Percentiles rank a stretch among this genome's conserved stretches.
phyloP scores from a whole-genome alignment of 2,797 vertebrate species.

The Anisognathus igniventris region DNA sequence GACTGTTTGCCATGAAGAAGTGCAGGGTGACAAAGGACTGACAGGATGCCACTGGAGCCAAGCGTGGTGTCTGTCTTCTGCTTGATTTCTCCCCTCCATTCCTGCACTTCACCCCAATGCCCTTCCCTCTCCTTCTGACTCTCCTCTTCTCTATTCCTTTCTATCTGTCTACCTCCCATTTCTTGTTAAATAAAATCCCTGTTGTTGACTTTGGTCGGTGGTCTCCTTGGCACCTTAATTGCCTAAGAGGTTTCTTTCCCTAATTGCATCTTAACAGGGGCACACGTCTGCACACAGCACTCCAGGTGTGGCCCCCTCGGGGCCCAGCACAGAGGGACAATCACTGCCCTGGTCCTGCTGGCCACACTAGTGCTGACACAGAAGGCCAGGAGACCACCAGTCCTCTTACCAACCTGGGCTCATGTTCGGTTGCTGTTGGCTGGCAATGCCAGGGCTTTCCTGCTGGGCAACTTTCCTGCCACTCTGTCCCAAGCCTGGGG shows the following conservation, averaged over 20 bases:
- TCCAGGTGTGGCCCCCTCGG: not conserved
- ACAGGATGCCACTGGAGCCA: not conserved
- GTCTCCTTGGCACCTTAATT: not conserved
- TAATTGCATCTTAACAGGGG: not conserved
- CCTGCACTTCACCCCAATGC: not conserved
- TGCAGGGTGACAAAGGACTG: fast-evolving
- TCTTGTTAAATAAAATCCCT: not conserved
- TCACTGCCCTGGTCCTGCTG: not conserved
- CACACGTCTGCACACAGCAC: not conserved
- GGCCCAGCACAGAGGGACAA: not conserved
- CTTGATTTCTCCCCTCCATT: not conserved
- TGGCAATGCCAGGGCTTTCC: fast-evolving
- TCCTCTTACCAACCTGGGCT: not conserved
- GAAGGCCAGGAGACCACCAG: not conserved
- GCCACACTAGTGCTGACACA: not conserved
- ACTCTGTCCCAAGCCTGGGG: not conserved
- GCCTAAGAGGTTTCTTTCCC: not conserved
- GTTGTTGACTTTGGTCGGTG: not conserved
- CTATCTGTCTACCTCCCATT: not conserved
- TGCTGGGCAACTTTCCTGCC: not conserved
- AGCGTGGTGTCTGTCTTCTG: not conserved
- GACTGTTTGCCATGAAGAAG: not conserved
- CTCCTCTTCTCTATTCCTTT: not conserved
- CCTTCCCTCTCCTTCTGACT: too few relatives aligned
- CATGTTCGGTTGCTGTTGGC: fast-evolving